A percentile compares a stretch with the other conserved stretches of the same genome.
These are phyloP conservation scores for Perdita meconis DNA, from an alignment of 2,888 invertebrate genomes.

Conservation along the genomic window DNA sequence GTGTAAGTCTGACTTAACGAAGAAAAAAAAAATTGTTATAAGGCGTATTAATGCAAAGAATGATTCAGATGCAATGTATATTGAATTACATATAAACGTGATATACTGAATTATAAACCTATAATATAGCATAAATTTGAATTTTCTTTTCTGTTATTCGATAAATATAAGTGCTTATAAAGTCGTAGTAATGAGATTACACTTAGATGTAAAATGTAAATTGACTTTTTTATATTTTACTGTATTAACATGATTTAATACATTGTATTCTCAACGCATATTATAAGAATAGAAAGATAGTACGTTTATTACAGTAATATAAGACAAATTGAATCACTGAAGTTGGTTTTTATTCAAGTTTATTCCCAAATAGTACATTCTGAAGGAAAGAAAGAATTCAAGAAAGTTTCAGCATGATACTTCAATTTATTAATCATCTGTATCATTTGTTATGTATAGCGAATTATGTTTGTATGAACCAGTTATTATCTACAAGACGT, in stretches of 20 bases:
- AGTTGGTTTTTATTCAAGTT: neutral
- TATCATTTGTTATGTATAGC: too few species aligned
- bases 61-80: conserved; percentile 17
- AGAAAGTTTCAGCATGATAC: too few species aligned
- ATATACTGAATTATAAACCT: conserved; percentile 20
- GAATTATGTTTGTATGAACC: neutral
- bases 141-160: conserved; percentile 30
- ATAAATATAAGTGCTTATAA: conserved; percentile 37
- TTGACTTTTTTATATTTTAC: conserved; percentile 47
- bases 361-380: too few species aligned
- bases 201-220: conserved; percentile 48
- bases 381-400: too few species aligned
- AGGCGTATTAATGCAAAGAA: conserved; percentile 16
- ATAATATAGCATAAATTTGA: conserved; percentile 22
- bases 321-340: conserved; percentile 17
- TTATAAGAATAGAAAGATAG: conserved; percentile 15
- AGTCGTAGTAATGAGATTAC: conserved; percentile 34
- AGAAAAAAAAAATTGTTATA: conserved; percentile 21
- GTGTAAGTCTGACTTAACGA: conserved; percentile 30
- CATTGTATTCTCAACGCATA: conserved; percentile 30
- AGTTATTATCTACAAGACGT: conserved; percentile 6
- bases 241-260: conserved; percentile 50
- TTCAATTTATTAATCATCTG: too few species aligned
- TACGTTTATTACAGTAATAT: conserved; percentile 39
- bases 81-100: conserved; percentile 10